These are phyloP conservation scores for Beris chalybata DNA, from an alignment of 2,888 invertebrate genomes.

Conservation along the genomic window DNA sequence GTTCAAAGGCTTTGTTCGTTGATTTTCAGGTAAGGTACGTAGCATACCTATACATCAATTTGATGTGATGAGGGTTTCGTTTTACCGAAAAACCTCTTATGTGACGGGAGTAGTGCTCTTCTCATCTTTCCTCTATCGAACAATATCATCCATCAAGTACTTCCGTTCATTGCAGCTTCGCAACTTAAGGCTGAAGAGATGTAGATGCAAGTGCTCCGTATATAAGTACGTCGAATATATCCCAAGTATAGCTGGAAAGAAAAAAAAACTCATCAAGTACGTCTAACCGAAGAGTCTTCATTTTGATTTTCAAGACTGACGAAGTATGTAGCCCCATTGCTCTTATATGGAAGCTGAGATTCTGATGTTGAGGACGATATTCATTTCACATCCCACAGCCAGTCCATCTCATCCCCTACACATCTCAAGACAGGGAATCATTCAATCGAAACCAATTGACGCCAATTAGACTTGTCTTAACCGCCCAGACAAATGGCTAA, in stretches of 20 bases:
- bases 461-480: constrained; percentile 32
- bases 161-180: constrained; percentile 24
- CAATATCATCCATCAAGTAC: constrained; percentile 31
- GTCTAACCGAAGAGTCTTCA: constrained; percentile 17
- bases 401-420: constrained; percentile 3
- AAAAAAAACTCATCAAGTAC: constrained; percentile 23
- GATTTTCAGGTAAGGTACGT: too few species aligned
- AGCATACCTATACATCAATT: too few species aligned
- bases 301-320: constrained; percentile 28
- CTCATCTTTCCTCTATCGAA: constrained; percentile 9
- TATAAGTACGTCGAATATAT: constrained; percentile 7
- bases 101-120: too few species aligned
- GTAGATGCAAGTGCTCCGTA: constrained; percentile 14
- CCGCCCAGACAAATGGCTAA: constrained; percentile 23
- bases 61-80: too few species aligned
- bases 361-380: constrained; percentile 15
- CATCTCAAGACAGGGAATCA: constrained; percentile 15
- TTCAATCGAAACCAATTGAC: constrained; percentile 34
- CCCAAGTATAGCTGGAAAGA: constrained; percentile 6
- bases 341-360: constrained; percentile 13
- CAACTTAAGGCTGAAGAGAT: constrained; percentile 24
- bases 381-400: constrained; percentile 12
- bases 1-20: too few species aligned
- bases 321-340: constrained; percentile 8
- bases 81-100: too few species aligned